Evolutionary conservation across 2,113 vertebrate species (phyloP).

Genomic region (Monarcha castaneiventris): DNA sequence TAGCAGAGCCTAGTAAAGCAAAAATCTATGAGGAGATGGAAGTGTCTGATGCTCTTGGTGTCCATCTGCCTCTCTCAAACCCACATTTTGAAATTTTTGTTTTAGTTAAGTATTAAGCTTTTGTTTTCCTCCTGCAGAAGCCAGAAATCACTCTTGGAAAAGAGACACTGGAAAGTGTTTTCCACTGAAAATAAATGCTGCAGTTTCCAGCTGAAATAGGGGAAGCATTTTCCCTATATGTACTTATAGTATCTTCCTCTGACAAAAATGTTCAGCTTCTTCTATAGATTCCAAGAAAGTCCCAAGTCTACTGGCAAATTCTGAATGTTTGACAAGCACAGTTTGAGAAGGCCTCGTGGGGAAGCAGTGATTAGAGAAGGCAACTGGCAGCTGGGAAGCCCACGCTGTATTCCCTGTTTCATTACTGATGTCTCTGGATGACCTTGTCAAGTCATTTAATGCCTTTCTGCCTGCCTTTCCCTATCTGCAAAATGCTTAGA

Average conservation of each 20-base stretch:
- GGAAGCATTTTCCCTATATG: neutral
- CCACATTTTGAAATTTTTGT: neutral
- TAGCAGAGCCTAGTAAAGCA: neutral
- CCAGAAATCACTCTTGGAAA: constrained; percentile 25
- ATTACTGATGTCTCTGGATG: neutral
- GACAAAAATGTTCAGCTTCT: neutral
- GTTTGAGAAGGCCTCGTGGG: neutral
- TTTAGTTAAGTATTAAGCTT: neutral
- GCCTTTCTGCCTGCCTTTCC: neutral
- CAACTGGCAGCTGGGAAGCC: constrained; percentile 26
- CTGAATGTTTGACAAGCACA: neutral
- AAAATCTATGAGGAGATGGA: neutral
- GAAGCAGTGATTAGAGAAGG: constrained; percentile 16
- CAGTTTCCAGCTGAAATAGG: neutral
- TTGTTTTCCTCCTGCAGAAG: neutral
- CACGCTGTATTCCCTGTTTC: neutral
- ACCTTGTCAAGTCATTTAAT: constrained; percentile 35
- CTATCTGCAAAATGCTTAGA: neutral
- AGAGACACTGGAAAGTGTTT: neutral
- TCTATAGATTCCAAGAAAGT: neutral
- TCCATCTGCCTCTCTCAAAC: neutral
- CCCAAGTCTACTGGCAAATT: neutral
- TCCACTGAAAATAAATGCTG: neutral
- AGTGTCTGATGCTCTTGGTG: neutral
- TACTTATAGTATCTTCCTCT: neutral